These are phyloP conservation scores for Ptyas mucosa DNA, from an alignment of 2,113 vertebrate species.

Conservation along the genomic window DNA sequence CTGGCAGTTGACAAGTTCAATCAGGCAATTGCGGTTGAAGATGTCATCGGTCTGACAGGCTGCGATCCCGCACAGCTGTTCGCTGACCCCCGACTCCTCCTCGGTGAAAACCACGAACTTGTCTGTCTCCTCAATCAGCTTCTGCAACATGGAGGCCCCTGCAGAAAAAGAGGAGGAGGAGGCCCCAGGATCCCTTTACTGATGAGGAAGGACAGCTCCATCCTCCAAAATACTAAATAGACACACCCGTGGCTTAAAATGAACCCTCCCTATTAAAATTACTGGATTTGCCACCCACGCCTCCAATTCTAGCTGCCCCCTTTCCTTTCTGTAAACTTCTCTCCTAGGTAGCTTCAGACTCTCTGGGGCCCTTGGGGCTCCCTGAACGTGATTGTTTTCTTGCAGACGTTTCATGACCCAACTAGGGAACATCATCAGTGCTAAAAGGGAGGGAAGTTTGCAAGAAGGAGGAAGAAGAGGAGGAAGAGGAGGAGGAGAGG, in stretches of 20 bases:
- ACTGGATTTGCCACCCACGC: not conserved
- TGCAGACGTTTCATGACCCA: too few relatives aligned
- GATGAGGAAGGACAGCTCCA: not conserved
- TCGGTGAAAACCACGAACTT: constrained; percentile 98
- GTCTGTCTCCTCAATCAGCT: constrained; percentile 95
- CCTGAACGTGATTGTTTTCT: accelerated
- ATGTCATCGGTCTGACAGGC: constrained; percentile 94
- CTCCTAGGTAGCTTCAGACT: not conserved
- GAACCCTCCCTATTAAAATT: not conserved
- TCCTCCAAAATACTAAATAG: not conserved
- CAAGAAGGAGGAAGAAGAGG: too few relatives aligned
- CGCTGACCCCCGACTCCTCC: constrained; percentile 92
- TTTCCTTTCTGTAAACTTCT: not conserved
- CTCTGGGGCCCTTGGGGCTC: too few relatives aligned
- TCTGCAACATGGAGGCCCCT: constrained; percentile 97
- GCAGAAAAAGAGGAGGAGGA: not conserved
- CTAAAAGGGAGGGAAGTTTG: too few relatives aligned
- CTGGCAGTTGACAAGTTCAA: constrained; percentile 97
- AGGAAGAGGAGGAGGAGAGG: too few relatives aligned
- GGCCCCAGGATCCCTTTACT: not conserved
- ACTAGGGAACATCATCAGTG: too few relatives aligned
- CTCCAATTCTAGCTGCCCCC: not conserved
- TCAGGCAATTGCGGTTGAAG: constrained; percentile 96
- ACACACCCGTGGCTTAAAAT: not conserved
- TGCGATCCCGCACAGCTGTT: constrained; percentile 91